Conservation (phyloP, 64 coral and sea anemone species). For the Orbicella faveolata region DNA sequence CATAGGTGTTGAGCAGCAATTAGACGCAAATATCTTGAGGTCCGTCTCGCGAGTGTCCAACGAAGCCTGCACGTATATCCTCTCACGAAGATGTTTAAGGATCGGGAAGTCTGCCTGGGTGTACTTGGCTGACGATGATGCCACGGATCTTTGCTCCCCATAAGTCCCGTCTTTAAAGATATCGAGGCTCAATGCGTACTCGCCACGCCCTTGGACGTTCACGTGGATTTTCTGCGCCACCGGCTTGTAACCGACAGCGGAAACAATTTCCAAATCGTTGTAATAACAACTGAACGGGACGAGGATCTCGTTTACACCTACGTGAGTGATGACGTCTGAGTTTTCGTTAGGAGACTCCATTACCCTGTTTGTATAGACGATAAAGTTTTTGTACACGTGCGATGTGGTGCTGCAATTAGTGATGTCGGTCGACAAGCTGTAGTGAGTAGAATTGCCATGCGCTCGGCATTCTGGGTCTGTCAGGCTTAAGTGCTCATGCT, state of each 20-base stretch:
- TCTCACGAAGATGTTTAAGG: conserved; percentile 57
- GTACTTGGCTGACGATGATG: conserved; percentile 20
- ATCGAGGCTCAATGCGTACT: conserved; percentile 69
- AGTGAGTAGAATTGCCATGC: conserved; percentile 60
- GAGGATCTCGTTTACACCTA: conserved; percentile 65
- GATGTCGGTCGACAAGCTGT: conserved; percentile 64
- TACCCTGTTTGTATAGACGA: conserved; percentile 90
- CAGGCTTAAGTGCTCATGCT: conserved; percentile 77
- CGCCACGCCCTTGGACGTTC: conserved; percentile 72
- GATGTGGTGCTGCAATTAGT: conserved; percentile 74
- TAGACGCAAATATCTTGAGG: conserved; percentile 80
- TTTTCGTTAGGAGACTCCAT: conserved; percentile 57
- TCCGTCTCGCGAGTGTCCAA: conserved; percentile 80
- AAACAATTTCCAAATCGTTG: conserved; percentile 75
- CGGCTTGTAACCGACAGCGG: conserved; percentile 72
- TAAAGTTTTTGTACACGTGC: conserved; percentile 72
- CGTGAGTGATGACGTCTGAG: conserved; percentile 66
- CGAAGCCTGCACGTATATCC: conserved; percentile 75
- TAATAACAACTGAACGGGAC: conserved; percentile 91
- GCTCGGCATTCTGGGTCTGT: conserved; percentile 63
- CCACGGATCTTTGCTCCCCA: neutral
- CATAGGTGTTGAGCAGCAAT: conserved; percentile 87
- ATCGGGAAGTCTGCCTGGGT: conserved; percentile 76
- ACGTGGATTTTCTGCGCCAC: conserved; percentile 67
- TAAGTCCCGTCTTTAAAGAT: conserved; percentile 69